Conservation (phyloP, 2,797 vertebrate species). For the Paedocypris micromegethes region DNA sequence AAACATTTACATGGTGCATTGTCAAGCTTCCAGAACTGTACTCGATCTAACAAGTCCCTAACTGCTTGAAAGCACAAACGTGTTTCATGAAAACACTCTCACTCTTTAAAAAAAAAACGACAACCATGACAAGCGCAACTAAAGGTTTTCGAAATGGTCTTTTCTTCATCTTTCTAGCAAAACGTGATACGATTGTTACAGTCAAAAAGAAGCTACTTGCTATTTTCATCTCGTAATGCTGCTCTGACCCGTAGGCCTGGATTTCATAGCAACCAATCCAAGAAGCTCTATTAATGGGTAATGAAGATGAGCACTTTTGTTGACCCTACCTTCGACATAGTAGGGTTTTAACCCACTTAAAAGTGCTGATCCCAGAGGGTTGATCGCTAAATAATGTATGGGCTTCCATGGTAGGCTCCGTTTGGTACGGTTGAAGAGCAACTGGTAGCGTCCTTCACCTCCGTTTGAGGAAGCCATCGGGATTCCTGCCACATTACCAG, state of each 20-base stretch:
- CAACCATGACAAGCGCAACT: constrained; percentile 6
- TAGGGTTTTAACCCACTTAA: constrained; percentile 13
- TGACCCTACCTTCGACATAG: constrained; percentile 24
- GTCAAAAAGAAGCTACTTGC: constrained; percentile 39
- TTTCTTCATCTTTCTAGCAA: constrained; percentile 52
- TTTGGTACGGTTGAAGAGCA: background rate
- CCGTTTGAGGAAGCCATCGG: background rate
- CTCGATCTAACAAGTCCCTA: constrained; percentile 64
- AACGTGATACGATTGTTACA: constrained; percentile 58
- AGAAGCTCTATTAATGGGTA: background rate
- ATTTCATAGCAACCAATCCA: constrained; percentile 45
- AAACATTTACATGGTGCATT: background rate
- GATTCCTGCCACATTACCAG: constrained; percentile 44
- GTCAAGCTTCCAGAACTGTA: constrained; percentile 40
- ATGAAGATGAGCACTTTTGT: constrained; percentile 9
- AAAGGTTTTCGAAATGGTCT: constrained; percentile 44
- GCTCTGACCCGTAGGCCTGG: constrained; percentile 13
- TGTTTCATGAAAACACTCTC: constrained; percentile 25
- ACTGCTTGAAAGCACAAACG: constrained; percentile 6
- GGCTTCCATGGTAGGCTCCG: background rate
- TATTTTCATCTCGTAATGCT: constrained; percentile 33
- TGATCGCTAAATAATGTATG: constrained; percentile 12
- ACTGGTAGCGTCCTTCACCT: constrained; percentile 25
- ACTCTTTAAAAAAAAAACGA: background rate
- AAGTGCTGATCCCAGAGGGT: background rate